phyloP scores from a whole-genome alignment of 2,888 invertebrate species.

The Candidula unifasciata region DNA sequence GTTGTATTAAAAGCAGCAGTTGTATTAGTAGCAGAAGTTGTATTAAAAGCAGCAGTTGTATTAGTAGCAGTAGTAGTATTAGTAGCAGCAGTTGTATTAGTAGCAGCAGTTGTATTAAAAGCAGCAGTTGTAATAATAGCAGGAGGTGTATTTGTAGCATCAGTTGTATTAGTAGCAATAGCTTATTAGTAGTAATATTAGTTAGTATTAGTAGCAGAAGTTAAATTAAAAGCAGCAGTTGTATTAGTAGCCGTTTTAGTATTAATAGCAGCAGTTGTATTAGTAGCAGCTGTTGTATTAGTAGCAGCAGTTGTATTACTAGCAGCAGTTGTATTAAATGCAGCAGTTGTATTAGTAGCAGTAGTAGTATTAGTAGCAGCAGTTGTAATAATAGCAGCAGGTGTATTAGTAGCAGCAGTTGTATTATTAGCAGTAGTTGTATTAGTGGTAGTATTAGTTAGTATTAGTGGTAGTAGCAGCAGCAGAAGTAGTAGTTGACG shows the following conservation, averaged over 20 bases:
- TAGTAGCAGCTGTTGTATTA: slow-evolving; percentile 4
- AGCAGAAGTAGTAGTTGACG: too few species aligned
- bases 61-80: too few species aligned
- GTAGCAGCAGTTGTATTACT: not conserved
- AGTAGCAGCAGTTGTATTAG: too few species aligned
- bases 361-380: slow-evolving; percentile 16
- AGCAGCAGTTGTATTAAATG: not conserved
- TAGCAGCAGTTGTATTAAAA: too few species aligned
- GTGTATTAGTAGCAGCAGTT: slow-evolving; percentile 10
- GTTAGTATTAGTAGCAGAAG: not conserved
- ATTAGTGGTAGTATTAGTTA: too few species aligned
- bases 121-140: too few species aligned
- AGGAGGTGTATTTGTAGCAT: too few species aligned
- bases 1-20: too few species aligned
- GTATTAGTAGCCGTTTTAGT: not conserved
- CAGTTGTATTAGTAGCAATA: not conserved
- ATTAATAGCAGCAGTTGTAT: not conserved
- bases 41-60: too few species aligned
- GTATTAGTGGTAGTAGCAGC: too few species aligned
- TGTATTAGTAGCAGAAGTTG: too few species aligned
- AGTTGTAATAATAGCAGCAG: slow-evolving; percentile 13
- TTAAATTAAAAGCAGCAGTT: not conserved
- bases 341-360: not conserved
- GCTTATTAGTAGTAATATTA: not conserved
- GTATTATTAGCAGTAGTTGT: not conserved